Evolutionary conservation across 2,797 vertebrate genomes (phyloP).

Genomic region (Melanogrammus aeglefinus): DNA sequence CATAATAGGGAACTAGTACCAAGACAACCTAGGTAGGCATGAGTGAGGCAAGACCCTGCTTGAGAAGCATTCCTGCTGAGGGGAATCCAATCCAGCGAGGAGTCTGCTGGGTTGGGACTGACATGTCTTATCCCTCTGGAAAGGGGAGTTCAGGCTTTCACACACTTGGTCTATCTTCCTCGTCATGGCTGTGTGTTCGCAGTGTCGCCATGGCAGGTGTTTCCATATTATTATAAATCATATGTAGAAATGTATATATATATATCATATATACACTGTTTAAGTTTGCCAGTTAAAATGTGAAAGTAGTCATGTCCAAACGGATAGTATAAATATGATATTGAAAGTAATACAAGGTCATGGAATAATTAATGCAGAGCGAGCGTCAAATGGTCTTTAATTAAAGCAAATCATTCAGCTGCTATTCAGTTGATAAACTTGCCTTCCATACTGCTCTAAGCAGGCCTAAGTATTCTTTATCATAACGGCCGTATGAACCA

Average conservation of each 20-base stretch:
- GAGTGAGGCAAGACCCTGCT: constrained; percentile 62
- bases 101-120: constrained; percentile 42
- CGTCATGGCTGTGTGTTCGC: background rate
- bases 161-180: background rate
- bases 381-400: background rate
- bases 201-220: background rate
- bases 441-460: constrained; percentile 29
- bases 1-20: constrained; percentile 34
- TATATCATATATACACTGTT: background rate
- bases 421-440: constrained; percentile 7
- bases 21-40: constrained; percentile 45
- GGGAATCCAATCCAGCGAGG: constrained; percentile 45
- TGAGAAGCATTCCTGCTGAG: constrained; percentile 61
- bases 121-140: constrained; percentile 44
- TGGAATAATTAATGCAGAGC: background rate
- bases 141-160: background rate
- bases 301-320: background rate
- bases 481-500: constrained; percentile 28
- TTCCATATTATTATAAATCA: background rate
- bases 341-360: background rate
- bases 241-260: background rate
- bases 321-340: background rate
- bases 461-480: constrained; percentile 22
- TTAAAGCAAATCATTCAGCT: background rate
- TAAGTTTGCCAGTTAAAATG: background rate